A percentile compares a stretch with the other conserved stretches of the same genome.
Evolutionary conservation across 2,113 vertebrate genomes (phyloP).

Genomic region (Odontophorus gujanensis): DNA sequence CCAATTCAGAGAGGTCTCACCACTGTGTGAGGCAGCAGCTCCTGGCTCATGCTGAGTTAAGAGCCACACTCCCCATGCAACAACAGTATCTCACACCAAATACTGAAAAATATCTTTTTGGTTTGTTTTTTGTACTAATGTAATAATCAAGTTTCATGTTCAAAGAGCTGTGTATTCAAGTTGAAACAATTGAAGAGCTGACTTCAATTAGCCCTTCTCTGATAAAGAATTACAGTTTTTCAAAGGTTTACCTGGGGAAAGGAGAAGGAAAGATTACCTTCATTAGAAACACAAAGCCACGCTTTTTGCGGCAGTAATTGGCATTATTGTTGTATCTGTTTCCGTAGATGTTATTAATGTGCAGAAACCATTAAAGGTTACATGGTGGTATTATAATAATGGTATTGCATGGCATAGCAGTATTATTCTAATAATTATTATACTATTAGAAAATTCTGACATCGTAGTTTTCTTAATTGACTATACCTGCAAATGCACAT

Average conservation of each 20-base stretch:
- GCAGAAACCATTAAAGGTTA: neutral
- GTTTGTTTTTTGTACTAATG: neutral
- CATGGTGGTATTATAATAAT: constrained; percentile 27
- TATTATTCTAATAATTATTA: constrained; percentile 16
- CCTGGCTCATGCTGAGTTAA: neutral
- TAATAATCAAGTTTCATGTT: neutral
- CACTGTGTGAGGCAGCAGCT: neutral
- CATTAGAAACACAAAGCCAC: neutral
- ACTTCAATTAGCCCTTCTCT: neutral
- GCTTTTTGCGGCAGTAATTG: neutral
- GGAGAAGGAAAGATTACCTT: neutral
- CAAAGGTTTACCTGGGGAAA: neutral
- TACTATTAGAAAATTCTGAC: neutral
- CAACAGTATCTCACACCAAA: neutral
- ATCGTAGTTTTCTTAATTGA: neutral
- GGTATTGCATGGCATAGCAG: neutral
- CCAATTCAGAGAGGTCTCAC: neutral
- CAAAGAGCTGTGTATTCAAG: neutral
- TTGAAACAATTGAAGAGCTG: neutral
- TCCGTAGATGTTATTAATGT: constrained; percentile 13
- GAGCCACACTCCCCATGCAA: neutral
- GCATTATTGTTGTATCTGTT: neutral
- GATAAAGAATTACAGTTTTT: neutral
- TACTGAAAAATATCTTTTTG: neutral
- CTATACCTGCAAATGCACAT: neutral